Base-by-base conservation (phyloP, 2,888 invertebrate species). In the Elegia similella region DNA sequence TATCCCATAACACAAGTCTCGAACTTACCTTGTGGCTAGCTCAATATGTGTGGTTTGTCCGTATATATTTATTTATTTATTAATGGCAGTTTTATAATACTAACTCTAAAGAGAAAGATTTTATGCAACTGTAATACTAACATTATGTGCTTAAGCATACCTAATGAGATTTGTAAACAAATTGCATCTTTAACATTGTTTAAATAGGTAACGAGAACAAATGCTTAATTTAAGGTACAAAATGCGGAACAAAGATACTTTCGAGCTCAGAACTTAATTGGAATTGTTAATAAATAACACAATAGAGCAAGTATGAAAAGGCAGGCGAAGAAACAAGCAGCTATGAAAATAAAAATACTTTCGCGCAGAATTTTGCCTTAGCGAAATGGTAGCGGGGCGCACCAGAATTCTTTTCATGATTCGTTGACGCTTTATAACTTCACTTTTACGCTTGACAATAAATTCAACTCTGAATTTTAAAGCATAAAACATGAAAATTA, bases 361-460 rank as follows among this genome's bases (percentile, higher is more conserved):
- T 61, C 56, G 55, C 43, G 62, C 63, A 66, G 58, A 54, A 63
- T 65, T 70, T 66, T 62, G 60, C 68, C 62, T 68, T 64, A 64
- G 64, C 59, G 63, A 69, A 72, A 70, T 70, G 70, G 67, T 59
- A 59, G 58, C 47, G 38, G 42, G 63, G 63, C 59, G 56, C 62
- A 59, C 55, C 59, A 59, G 69, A 70, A 76, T 75, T 77, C 69
- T 67, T 69, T 68, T 61, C 70, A 62, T 65, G 60, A 61, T 61
- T 58, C 60, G 34, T 38, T 17, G 32, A 57, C 66, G 63, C 66
- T 74, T 70, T 68, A 72, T 64, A 62, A 62, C 70, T 72, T 66
- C 65, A 72, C 73, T 70, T 62, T 67, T 61, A 62, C 57, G 59
- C 59, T 46, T 63, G 47, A 42, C 70, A 74, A 74, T 69, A 69